A percentile compares a stretch with the other conserved stretches of the same genome.
Evolutionary conservation across 2,113 vertebrate species (phyloP).

Genomic region (Glaucidium brasilianum): DNA sequence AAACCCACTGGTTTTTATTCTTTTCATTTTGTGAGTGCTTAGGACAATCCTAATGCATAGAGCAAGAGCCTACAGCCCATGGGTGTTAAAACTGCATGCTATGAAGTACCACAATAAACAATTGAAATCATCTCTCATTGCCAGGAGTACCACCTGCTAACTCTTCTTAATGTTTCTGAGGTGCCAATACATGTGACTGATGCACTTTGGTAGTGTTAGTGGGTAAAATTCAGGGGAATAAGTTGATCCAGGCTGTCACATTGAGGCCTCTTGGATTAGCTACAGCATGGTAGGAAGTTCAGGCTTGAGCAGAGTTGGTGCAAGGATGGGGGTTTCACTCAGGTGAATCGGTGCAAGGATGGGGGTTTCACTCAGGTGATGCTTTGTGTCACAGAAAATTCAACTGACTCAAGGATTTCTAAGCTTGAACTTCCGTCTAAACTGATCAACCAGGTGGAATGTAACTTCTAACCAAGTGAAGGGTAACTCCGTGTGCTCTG

Average conservation of each 20-base stretch:
- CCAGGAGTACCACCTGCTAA: not conserved
- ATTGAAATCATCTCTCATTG: not conserved
- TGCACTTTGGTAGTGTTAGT: not conserved
- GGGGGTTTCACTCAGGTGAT: not conserved
- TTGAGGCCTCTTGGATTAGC: not conserved
- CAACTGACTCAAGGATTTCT: not conserved
- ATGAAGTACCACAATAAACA: not conserved
- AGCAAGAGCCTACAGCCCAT: not conserved
- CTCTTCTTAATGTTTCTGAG: not conserved
- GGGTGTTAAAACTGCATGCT: conserved; percentile 5
- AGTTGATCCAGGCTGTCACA: not conserved
- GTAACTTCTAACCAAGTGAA: not conserved
- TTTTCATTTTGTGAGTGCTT: not conserved
- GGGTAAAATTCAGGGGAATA: not conserved
- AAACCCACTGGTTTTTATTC: not conserved
- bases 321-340: not conserved
- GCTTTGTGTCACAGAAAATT: not conserved
- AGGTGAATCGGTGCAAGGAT: not conserved
- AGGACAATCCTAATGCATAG: not conserved
- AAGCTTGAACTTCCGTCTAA: not conserved
- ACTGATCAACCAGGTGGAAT: not conserved
- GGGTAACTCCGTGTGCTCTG: not conserved
- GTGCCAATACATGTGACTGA: not conserved
- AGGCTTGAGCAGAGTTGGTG: accelerated
- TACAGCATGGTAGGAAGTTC: not conserved